Evolutionary conservation across 2,113 vertebrate genomes (phyloP).

Genomic region (Alaudala cheleensis): DNA sequence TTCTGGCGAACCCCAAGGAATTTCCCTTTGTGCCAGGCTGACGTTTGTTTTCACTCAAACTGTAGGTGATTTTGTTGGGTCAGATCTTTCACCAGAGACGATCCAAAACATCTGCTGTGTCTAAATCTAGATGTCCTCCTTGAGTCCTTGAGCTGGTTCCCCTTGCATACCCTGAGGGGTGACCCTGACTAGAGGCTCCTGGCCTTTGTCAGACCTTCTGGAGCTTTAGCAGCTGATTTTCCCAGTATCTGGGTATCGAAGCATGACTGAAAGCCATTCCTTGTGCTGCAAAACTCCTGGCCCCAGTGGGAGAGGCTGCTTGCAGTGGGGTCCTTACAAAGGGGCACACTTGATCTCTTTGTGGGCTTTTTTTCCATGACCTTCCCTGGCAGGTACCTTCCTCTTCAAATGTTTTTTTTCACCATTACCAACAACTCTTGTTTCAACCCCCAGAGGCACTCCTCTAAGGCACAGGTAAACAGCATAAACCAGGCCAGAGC

Average conservation of each 20-base stretch:
- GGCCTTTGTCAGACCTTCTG: not conserved
- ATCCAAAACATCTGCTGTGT: not conserved
- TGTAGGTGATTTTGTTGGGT: not conserved
- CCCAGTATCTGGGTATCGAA: not conserved
- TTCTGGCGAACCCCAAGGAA: not conserved
- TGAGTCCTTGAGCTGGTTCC: not conserved
- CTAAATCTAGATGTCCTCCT: not conserved
- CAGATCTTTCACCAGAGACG: not conserved
- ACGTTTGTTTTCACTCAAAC: not conserved
- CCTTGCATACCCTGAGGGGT: accelerated
- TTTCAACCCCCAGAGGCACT: not conserved
- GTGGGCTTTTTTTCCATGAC: not conserved
- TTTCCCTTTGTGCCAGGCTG: not conserved
- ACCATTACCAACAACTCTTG: not conserved
- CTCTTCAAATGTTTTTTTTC: not conserved
- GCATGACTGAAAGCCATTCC: not conserved
- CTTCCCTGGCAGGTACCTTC: not conserved
- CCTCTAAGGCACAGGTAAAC: not conserved
- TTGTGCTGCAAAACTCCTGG: not conserved
- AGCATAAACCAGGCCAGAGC: not conserved
- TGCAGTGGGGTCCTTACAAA: not conserved
- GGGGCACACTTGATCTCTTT: not conserved
- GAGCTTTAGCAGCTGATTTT: not conserved
- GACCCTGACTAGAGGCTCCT: not conserved
- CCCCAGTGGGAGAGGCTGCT: not conserved